Evolutionary conservation across 2,797 vertebrate species (phyloP).

Genomic region (Neoniphon sammara): DNA sequence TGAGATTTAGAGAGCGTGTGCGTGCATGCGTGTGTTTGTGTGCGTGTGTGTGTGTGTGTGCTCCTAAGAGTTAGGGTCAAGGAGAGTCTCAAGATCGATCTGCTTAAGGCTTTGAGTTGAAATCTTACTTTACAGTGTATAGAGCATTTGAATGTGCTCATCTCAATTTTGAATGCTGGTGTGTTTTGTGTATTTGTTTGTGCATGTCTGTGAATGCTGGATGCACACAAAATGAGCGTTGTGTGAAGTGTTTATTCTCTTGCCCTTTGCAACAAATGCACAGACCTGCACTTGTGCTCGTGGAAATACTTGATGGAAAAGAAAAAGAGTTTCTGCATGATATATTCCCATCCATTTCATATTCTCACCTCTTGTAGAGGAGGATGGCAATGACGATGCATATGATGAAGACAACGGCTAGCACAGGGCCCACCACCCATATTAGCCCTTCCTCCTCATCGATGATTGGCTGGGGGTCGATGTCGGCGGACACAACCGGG

Average conservation of each 20-base stretch:
- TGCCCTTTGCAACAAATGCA: no score
- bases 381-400: slow-evolving; percentile 99
- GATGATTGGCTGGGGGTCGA: slow-evolving; percentile 97
- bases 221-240: not conserved
- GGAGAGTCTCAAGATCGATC: slow-evolving; percentile 41
- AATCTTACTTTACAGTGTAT: slow-evolving; percentile 24
- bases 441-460: slow-evolving; percentile 99
- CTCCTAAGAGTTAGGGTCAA: slow-evolving; percentile 35
- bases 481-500: slow-evolving; percentile 94
- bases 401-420: slow-evolving; percentile 99
- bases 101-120: slow-evolving; percentile 33
- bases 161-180: not conserved
- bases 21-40: slow-evolving; percentile 17
- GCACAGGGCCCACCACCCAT: slow-evolving; percentile 98
- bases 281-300: no score
- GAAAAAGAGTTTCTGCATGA: not conserved
- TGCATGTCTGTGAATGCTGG: slow-evolving; percentile 16
- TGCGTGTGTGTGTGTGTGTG: slow-evolving; percentile 12
- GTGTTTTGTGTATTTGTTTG: not conserved
- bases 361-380: slow-evolving; percentile 96
- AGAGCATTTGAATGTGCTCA: slow-evolving; percentile 23
- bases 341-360: not conserved
- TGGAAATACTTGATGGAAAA: not conserved
- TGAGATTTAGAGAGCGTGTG: slow-evolving; percentile 33
- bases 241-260: not conserved